Base-by-base conservation (phyloP, 1,140 invertebrate genomes). In the Eufriesea mexicana region DNA sequence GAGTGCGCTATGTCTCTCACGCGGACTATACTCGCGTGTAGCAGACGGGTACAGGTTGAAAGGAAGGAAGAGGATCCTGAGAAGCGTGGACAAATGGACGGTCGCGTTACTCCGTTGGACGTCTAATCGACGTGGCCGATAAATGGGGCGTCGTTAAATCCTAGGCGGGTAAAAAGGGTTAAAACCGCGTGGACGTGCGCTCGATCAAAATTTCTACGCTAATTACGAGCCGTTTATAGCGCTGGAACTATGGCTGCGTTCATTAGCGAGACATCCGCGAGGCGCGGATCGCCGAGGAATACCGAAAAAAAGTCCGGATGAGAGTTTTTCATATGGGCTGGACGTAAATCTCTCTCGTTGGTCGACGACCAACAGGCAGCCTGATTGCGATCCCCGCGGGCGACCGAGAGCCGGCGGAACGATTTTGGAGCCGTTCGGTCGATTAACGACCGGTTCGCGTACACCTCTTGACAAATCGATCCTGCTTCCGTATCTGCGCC, bases 381-480 rank as follows among this genome's bases (percentile, higher is more conserved):
- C 47, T 84, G 76, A 87, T 87, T 87, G 85, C 64, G 82, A 84
- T 71, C 77, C 75, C 85, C 72, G 57, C 85, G 76, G 76, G 81
- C 64, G 49, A 77, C 62, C 67, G 61, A 54, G 59, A 59, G 51
- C 55, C 68, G 74, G n/a, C 67, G 84, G 42, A 87, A 68, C 85
- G 77, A 86, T 87, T 87, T 86, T 55, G 86, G 86, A 64, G 51
- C n/a, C 45, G 76, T 42, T 66, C 62, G 57, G 23, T 66, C 67
- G 85, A 59, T 83, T 70, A 78, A 83, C 83, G 85, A 84, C 85
- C 85, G 85, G 81, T 80, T 80, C 68, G 85, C 64, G 71, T 59
- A 76, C 79, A 75, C 71, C 62, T 86, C 86, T 87, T 86, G 82
- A 87, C 85, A 87, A 87, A 87, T 87, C 82, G 85, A 64, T 87